Evolutionary conservation across 92 coral and sea anemone genomes (phyloP).

Genomic region (Parazoanthus atlanticus): DNA sequence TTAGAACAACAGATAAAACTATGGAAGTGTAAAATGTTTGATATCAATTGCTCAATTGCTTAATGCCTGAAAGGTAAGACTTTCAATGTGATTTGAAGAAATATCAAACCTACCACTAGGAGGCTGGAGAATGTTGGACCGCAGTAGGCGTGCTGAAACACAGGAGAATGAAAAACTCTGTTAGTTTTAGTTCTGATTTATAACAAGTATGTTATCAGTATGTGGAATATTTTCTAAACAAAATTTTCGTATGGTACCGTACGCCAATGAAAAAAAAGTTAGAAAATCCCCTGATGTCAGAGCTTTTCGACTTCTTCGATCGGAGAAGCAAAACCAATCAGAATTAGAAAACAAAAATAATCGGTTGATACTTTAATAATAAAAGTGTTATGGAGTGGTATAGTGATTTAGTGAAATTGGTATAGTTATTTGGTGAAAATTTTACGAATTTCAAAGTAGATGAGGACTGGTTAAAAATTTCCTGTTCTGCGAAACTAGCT

Average conservation of each 20-base stretch:
- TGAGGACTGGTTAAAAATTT: not conserved
- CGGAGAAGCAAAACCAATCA: not conserved
- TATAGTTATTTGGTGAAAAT: too few species aligned
- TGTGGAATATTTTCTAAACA: too few species aligned
- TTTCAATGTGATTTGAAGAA: not conserved
- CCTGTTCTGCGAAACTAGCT: too few species aligned
- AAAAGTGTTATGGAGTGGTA: not conserved
- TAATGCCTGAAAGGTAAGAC: too few species aligned
- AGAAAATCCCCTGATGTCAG: not conserved
- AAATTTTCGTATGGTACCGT: too few species aligned
- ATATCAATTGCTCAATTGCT: too few species aligned
- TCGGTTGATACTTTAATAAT: not conserved
- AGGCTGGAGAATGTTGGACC: conserved; percentile 96
- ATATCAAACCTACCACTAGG: conserved; percentile 80
- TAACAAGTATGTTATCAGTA: not conserved
- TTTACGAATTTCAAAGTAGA: not conserved
- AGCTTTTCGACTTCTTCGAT: not conserved
- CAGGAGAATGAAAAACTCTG: not conserved
- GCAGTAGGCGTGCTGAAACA: conserved; percentile 83
- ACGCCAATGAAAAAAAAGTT: too few species aligned
- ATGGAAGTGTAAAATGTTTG: too few species aligned
- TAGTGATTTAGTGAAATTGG: not conserved
- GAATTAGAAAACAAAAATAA: not conserved
- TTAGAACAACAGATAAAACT: too few species aligned
- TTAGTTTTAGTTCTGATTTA: not conserved